phyloP scores from a whole-genome alignment of 2,797 vertebrate species.

The Australoheros facetus region DNA sequence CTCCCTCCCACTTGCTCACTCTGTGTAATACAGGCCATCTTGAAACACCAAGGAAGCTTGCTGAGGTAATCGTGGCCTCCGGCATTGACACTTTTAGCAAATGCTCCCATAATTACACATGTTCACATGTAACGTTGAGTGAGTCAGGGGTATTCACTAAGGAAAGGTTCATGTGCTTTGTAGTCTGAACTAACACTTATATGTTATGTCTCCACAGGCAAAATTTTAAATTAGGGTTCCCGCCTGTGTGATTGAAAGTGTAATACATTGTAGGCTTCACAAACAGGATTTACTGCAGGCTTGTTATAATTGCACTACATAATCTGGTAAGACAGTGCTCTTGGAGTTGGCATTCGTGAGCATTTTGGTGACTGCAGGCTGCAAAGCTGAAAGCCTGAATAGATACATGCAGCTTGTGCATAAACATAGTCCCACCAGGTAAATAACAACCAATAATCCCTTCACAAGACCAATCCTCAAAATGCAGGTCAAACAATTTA shows the following conservation, averaged over 20 bases:
- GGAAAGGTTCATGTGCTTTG: conserved; percentile 19
- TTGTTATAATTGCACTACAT: background rate
- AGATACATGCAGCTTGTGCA: background rate
- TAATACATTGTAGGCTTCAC: background rate
- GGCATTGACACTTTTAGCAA: conserved; percentile 41
- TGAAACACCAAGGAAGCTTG: conserved; percentile 47
- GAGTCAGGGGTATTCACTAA: conserved; percentile 42
- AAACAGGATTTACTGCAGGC: background rate
- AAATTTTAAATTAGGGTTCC: conserved; percentile 8
- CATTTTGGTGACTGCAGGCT: background rate
- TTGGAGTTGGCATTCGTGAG: background rate
- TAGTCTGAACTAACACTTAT: conserved; percentile 10
- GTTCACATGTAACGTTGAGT: conserved; percentile 40
- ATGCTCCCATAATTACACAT: conserved; percentile 58
- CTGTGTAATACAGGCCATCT: conserved; percentile 45
- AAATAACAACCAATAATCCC: accelerated
- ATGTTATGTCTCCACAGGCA: background rate
- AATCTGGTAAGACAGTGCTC: background rate
- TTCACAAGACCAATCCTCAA: background rate
- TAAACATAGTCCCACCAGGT: background rate
- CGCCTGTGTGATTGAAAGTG: background rate
- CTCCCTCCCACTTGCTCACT: conserved; percentile 45
- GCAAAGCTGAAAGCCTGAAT: background rate
- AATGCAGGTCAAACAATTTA: background rate
- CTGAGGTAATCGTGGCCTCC: conserved; percentile 64